Evolutionary conservation across 2,888 invertebrate genomes (phyloP).

Genomic region (Drosophila merina): DNA sequence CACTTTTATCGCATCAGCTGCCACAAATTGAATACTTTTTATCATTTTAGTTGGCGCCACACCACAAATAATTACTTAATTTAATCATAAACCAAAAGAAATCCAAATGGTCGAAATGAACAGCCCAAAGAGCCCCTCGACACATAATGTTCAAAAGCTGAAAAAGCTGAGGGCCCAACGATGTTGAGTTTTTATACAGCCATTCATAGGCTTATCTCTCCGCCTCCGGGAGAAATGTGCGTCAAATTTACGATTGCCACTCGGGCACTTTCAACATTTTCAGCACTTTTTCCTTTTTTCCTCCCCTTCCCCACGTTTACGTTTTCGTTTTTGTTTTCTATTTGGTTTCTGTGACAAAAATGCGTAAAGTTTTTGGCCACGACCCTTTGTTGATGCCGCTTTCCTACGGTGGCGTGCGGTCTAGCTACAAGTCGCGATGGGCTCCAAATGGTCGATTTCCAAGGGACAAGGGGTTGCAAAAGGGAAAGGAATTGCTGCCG

Average conservation of each 20-base stretch:
- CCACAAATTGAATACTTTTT: constrained; percentile 51
- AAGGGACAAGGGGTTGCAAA: constrained; percentile 18
- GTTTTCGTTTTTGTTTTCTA: constrained; percentile 29
- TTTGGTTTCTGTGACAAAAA: constrained; percentile 56
- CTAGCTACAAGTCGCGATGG: constrained; percentile 53
- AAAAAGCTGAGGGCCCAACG: constrained; percentile 4
- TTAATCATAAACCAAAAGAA: constrained; percentile 64
- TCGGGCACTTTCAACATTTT: constrained; percentile 72
- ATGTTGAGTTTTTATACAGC: constrained; percentile 62
- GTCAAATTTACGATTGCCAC: constrained; percentile 66
- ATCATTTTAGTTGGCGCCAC: constrained; percentile 55
- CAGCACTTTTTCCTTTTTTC: constrained; percentile 61
- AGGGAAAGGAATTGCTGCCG: constrained; percentile 14
- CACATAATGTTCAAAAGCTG: constrained; percentile 40
- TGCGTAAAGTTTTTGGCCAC: constrained; percentile 62
- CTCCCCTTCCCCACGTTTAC: not conserved
- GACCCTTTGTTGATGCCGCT: constrained; percentile 39
- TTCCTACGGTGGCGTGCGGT: constrained; percentile 47
- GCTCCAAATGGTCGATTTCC: constrained; percentile 35
- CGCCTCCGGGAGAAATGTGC: constrained; percentile 47
- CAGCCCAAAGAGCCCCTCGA: constrained; percentile 31
- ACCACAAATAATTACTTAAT: constrained; percentile 78
- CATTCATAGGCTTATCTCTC: constrained; percentile 71
- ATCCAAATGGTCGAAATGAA: constrained; percentile 25
- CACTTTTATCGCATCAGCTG: constrained; percentile 29